Conservation (phyloP, 2,113 vertebrate species). For the Phaetusa simplex region DNA sequence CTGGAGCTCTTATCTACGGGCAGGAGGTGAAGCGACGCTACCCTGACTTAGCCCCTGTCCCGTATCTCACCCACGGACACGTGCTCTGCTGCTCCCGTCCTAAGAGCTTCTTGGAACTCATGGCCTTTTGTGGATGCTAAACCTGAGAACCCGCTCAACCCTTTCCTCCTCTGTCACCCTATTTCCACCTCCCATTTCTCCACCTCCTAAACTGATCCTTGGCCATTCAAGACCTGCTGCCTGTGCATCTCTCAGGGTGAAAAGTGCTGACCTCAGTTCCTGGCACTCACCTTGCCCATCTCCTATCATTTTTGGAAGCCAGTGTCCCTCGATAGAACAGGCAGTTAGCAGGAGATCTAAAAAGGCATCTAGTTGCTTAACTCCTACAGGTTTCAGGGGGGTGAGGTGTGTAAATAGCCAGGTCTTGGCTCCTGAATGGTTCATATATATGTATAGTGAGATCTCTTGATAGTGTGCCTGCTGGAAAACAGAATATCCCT, state of each 20-base stretch:
- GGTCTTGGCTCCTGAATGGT: background rate
- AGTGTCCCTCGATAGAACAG: background rate
- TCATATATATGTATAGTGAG: background rate
- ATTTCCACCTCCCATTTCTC: background rate
- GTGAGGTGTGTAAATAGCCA: background rate
- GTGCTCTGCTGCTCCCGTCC: background rate
- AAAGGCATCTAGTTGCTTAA: background rate
- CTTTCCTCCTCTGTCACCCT: background rate
- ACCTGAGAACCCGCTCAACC: background rate
- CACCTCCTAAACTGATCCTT: background rate
- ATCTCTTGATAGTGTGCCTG: background rate
- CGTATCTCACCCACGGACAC: background rate
- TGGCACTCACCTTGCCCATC: background rate
- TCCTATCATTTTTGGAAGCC: background rate
- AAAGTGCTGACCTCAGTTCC: background rate
- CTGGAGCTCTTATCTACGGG: background rate
- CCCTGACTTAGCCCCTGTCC: background rate
- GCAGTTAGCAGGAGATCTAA: background rate
- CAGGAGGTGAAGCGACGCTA: background rate
- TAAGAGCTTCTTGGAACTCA: background rate
- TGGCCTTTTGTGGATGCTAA: background rate
- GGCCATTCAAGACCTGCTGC: background rate
- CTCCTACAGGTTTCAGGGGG: background rate
- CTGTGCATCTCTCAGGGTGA: background rate
- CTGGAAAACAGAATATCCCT: background rate